Evolutionary conservation across 1,140 invertebrate genomes (phyloP).

Genomic region (Semibalanus balanoides): DNA sequence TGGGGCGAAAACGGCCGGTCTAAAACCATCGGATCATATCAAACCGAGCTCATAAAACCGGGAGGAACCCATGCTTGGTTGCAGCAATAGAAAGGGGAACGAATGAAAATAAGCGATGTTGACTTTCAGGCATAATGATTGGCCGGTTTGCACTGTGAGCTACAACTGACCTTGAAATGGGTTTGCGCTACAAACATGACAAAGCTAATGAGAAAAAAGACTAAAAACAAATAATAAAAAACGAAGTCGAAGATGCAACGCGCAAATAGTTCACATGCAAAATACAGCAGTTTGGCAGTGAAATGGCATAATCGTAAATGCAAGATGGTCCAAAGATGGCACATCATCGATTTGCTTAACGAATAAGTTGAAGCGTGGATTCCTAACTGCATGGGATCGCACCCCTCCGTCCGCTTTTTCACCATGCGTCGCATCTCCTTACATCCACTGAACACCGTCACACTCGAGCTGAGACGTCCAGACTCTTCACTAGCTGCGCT

Average conservation of each 20-base stretch:
- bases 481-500: background rate
- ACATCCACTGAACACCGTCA: background rate
- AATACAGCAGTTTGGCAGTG: background rate
- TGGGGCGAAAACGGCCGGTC: background rate
- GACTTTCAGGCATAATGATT: background rate
- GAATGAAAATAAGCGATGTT: too few species aligned
- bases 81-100: too few species aligned
- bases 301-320: background rate
- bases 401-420: slow-evolving; percentile 6
- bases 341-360: background rate
- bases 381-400: slow-evolving; percentile 3
- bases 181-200: background rate
- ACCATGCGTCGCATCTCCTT: background rate
- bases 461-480: background rate
- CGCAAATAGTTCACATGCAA: background rate
- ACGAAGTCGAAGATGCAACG: background rate
- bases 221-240: background rate
- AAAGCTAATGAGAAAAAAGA: background rate
- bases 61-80: too few species aligned
- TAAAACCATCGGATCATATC: background rate
- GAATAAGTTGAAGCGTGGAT: background rate
- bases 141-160: too few species aligned
- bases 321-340: background rate
- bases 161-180: background rate
- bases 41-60: background rate